Conservation (phyloP, 2,888 invertebrate species). For the Drosophila merina region DNA sequence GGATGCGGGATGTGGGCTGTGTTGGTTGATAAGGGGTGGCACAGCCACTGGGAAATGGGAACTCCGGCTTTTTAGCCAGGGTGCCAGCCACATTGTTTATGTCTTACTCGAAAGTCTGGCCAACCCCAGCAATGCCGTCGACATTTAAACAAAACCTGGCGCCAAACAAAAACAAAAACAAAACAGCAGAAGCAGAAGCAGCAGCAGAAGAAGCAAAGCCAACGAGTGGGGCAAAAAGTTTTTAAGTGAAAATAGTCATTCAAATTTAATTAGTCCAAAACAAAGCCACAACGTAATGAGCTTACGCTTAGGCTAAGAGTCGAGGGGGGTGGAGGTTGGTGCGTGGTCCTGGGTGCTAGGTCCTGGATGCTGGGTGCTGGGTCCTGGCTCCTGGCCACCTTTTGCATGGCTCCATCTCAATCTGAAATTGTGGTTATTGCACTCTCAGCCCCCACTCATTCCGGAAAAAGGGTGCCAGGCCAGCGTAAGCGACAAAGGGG, state of each 20-base stretch:
- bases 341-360: conserved; percentile 7
- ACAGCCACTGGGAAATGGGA: conserved; percentile 1
- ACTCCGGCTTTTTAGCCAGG: conserved; percentile 25
- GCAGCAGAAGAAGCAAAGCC: conserved; percentile 31
- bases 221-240: conserved; percentile 63
- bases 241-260: conserved; percentile 81
- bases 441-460: conserved; percentile 35
- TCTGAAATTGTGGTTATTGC: conserved; percentile 75
- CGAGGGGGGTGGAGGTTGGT: conserved; percentile 9
- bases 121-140: conserved; percentile 38
- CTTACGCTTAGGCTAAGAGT: conserved; percentile 64
- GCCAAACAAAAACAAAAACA: conserved; percentile 33
- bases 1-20: conserved; percentile 9
- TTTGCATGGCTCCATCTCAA: conserved; percentile 56
- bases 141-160: conserved; percentile 54
- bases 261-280: conserved; percentile 80
- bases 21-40: conserved; percentile 6
- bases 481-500: conserved; percentile 43
- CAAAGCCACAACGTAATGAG: conserved; percentile 80
- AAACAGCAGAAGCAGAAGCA: conserved; percentile 23
- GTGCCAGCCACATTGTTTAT: conserved; percentile 64
- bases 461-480: conserved; percentile 59
- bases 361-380: conserved; percentile 8
- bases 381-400: conserved; percentile 57
- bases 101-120: conserved; percentile 75